Evolutionary conservation across 2,113 vertebrate genomes (phyloP).

Genomic region (Pollimyrus isidori): DNA sequence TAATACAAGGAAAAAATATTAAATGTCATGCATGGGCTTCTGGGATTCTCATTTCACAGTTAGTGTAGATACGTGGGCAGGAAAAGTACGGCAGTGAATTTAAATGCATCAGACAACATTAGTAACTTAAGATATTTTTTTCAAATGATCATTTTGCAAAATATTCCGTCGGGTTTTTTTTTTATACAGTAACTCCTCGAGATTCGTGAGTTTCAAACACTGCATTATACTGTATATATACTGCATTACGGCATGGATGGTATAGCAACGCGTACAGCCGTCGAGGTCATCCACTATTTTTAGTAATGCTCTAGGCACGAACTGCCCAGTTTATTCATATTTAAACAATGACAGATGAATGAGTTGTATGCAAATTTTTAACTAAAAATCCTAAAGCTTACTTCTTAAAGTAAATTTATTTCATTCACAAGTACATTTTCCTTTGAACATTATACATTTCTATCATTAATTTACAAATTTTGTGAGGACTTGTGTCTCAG

Average conservation of each 20-base stretch:
- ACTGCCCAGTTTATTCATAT: neutral
- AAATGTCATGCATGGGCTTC: neutral
- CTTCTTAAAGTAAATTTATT: neutral
- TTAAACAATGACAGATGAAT: neutral
- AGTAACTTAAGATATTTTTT: neutral
- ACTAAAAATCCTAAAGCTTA: neutral
- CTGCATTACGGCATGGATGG: neutral
- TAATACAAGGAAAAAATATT: neutral
- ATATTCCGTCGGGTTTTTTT: neutral
- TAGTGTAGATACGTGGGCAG: neutral
- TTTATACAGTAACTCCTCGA: neutral
- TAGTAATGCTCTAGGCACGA: neutral
- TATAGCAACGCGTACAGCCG: neutral
- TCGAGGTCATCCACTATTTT: neutral
- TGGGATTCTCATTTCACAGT: neutral
- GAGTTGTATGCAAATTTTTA: neutral
- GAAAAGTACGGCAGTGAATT: neutral
- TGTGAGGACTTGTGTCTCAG: neutral
- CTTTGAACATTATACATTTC: neutral
- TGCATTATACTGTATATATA: too few species aligned
- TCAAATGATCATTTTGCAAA: neutral
- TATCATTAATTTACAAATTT: neutral
- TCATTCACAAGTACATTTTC: neutral
- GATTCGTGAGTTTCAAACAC: neutral
- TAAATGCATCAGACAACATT: neutral